Percentiles rank a stretch among this genome's conserved stretches.
Conservation (phyloP, 2,888 invertebrate species). For the Zelleria hepariella region DNA sequence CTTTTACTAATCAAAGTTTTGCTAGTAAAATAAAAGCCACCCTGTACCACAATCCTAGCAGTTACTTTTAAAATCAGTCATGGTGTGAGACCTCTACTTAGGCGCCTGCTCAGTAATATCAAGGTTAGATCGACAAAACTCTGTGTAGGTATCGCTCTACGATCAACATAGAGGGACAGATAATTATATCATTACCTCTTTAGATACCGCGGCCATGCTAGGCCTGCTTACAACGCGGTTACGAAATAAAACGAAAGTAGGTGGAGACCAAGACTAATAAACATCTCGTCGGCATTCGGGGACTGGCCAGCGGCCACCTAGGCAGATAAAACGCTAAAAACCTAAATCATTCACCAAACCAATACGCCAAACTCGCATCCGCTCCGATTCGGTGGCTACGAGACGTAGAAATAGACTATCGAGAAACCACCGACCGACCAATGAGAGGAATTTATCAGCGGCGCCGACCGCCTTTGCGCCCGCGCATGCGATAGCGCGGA, state of each 20-base stretch:
- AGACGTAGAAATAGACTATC: conserved; percentile 43
- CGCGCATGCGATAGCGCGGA: conserved; percentile 1
- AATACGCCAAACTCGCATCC: background rate
- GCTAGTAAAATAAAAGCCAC: no score
- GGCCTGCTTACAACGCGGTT: background rate
- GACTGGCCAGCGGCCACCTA: background rate
- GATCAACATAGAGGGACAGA: no score
- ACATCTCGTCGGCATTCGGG: background rate
- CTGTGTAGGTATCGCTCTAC: no score
- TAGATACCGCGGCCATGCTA: no score
- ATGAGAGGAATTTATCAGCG: conserved; percentile 53
- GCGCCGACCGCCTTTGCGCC: conserved; percentile 36
- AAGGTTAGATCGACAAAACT: no score
- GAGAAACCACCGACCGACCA: conserved; percentile 32
- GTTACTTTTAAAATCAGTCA: no score
- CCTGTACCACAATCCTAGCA: no score
- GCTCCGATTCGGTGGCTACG: conserved; percentile 14
- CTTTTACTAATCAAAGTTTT: no score
- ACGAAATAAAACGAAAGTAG: background rate
- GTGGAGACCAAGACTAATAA: background rate
- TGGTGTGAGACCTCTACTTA: no score
- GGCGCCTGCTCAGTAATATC: no score
- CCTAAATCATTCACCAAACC: background rate
- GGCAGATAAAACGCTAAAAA: background rate
- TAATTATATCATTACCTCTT: no score